Conservation (phyloP, 2,888 invertebrate species). For the Margaritifera margaritifera region DNA sequence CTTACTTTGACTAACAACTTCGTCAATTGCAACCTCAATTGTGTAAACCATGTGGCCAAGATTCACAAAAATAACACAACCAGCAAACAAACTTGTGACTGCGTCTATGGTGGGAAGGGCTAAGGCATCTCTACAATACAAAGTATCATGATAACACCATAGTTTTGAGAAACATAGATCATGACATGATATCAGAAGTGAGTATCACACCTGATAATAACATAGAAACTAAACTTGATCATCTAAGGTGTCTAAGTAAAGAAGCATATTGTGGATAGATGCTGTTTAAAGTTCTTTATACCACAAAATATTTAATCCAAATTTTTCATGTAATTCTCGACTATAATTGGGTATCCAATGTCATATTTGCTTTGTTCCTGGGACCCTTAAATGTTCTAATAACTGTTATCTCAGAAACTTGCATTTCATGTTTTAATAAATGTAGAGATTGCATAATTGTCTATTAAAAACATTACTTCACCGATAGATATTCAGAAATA, state of each 20-base stretch:
- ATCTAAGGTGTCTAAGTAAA: neutral
- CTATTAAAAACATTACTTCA: too few relatives aligned
- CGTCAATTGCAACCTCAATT: constrained; percentile 42
- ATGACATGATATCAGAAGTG: neutral
- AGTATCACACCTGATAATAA: neutral
- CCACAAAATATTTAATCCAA: too few relatives aligned
- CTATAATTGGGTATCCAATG: too few relatives aligned
- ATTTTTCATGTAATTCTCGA: too few relatives aligned
- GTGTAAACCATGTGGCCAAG: constrained; percentile 61
- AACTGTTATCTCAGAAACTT: too few relatives aligned
- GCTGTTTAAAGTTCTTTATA: too few relatives aligned
- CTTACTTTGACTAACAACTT: constrained; percentile 58
- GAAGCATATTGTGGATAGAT: neutral
- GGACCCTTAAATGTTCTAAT: too few relatives aligned
- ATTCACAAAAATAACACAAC: constrained; percentile 62
- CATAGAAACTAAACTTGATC: neutral
- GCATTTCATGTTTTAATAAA: too few relatives aligned
- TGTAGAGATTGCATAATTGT: too few relatives aligned
- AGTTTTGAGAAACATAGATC: neutral
- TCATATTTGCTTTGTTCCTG: too few relatives aligned
- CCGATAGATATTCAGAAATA: too few relatives aligned
- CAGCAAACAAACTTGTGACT: constrained; percentile 62
- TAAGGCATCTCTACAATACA: constrained; percentile 49
- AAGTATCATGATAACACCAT: neutral
- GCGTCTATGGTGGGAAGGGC: constrained; percentile 56